Base-by-base conservation (phyloP, 2,888 invertebrate species). In the Zaprionus bogoriensis region DNA sequence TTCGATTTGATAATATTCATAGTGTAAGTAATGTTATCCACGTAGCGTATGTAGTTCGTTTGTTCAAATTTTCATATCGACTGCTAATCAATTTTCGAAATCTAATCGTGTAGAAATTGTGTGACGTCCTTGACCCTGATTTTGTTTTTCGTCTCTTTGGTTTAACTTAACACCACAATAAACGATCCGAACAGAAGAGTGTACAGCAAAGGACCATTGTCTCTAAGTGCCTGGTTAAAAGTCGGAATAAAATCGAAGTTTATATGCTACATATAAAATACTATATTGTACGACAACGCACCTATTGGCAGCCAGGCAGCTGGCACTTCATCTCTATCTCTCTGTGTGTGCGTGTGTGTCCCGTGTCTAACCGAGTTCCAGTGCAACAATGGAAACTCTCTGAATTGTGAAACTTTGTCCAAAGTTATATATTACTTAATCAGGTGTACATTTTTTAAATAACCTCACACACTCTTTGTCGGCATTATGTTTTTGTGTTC, bases 71-170 rank as follows among this genome's bases (percentile, higher is more conserved):
- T 81, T 68, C 48, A 74, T 76, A 68, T 81, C 63, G 75, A 64
- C 51, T 83, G 67, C 69, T 67, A 65, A 77, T 62, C 45, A 67
- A 66, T 75, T 72, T 73, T 77, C 57, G 65, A 74, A 63, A 60
- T 82, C 82, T 82, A 74, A 65, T 73, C 82, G 86, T 82, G 82
- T 82, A 82, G 86, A 58, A 62, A 66, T 82, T 80, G 84, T 82
- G 67, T 81, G 62, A 85, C 83, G 79, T 80, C 80, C 70, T 82
- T 83, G 68, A 44, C 60, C 77, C 77, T 57, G 28, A 23, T 69
- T 64, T 10, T 45, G n/a, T 44, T 44, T 10, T 10, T 39, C 19
- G 10, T 10, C 14, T 55, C 55, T 60, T 60, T 62, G 45, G 46
- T 72, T 77, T 58, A 28, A 55, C 38, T 36, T 23, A 9, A 55